Base-by-base conservation (phyloP, 2,113 vertebrate genomes). In the Kryptolebias marmoratus region DNA sequence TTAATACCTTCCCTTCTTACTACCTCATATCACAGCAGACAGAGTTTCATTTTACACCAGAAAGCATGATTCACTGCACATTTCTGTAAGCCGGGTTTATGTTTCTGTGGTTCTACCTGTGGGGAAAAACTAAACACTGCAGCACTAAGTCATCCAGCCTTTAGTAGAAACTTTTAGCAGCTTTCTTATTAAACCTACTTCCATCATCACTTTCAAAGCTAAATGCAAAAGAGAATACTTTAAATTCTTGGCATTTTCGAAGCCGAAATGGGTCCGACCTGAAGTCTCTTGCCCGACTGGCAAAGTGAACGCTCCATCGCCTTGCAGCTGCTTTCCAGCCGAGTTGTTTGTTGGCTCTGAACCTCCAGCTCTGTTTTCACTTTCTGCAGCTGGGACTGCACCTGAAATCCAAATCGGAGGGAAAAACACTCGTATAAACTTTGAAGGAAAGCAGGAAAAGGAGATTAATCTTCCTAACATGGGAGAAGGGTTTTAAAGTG, bases 251-350 rank as follows among this genome's bases (percentile, higher is more conserved):
- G 36, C 36, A 36, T 36, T 36, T 4, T 36, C 36, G 16, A 16
- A 16, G 16, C 22, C 28, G 13, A 64, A 39, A 60, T 30, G 2
- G 74, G 64, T 50, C 83, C 71, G 74, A 98, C 97, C 96, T 98
- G 95, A 63, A 98, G 80, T 78, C 93, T 91, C 66, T 93, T 95
- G 87, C 93, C 91, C 28, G 96, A 95, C 89, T 97, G 97, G 75
- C 96, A 94, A 30, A 98, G 92, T 6, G 96, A 97, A 42, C 95
- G 92, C 56, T 98, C 96, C 75, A 98, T 93, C 0, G 95, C 96
- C 88, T 95, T 94, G 88, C 95, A 97, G 75, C 96, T 96, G 27
- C 94, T 97, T 81, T 99, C 96, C 87, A 99, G 79, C 48, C 95
- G 90, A 2, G 94, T 81, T 0, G 95, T 96, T 75, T 97, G 96